Evolutionary conservation across 92 coral and sea anemone genomes (phyloP).

Genomic region (Palythoa heliodiscus): DNA sequence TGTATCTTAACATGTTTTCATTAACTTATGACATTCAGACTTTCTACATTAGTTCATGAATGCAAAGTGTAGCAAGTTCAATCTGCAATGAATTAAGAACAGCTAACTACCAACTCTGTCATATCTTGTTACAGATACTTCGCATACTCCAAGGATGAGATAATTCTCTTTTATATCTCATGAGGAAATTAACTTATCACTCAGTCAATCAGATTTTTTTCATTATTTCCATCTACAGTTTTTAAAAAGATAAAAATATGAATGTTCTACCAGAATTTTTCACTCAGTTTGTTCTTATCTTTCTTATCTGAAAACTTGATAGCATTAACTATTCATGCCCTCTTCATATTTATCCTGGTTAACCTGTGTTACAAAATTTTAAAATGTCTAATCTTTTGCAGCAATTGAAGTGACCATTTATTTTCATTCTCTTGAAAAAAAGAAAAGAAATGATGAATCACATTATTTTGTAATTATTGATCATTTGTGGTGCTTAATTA

Average conservation of each 20-base stretch:
- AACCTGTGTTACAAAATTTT: not conserved
- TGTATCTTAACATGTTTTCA: not conserved
- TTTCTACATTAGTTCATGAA: not conserved
- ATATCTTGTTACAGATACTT: slow-evolving; percentile 13
- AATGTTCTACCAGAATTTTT: not conserved
- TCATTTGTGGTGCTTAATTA: too few species aligned
- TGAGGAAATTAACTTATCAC: slow-evolving; percentile 4
- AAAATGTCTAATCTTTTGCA: not conserved
- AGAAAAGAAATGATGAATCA: too few species aligned
- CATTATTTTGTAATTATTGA: too few species aligned
- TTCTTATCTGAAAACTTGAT: not conserved
- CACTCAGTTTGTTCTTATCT: not conserved
- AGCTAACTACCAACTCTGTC: not conserved
- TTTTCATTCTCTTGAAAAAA: too few species aligned
- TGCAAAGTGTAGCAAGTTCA: not conserved
- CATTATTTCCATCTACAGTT: not conserved
- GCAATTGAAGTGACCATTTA: too few species aligned
- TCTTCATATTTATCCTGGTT: not conserved
- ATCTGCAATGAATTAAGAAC: slow-evolving; percentile 2
- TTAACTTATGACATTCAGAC: not conserved
- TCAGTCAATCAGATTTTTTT: not conserved
- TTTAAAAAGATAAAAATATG: not conserved
- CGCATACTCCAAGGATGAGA: slow-evolving; percentile 10
- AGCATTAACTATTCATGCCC: not conserved
- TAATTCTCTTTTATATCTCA: not conserved